A percentile compares a stretch with the other conserved stretches of the same genome.
Conservation (phyloP, 30 jellyfish, hydroid and myxozoan genomes). For the Cassiopea andromeda region DNA sequence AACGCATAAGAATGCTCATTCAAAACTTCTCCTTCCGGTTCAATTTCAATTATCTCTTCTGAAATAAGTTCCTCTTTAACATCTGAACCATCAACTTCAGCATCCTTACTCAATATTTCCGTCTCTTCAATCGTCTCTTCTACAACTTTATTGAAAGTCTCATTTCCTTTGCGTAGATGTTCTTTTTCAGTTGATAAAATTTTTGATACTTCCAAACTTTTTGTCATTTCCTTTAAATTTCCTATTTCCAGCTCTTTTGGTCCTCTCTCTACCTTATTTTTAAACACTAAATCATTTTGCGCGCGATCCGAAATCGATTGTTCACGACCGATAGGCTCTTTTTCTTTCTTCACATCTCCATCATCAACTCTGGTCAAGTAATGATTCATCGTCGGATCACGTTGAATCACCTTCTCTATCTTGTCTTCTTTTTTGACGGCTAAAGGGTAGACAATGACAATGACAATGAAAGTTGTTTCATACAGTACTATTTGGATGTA, state of each 20-base stretch:
- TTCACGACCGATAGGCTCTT: not conserved
- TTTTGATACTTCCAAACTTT: not conserved
- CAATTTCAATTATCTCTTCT: conserved; percentile 58
- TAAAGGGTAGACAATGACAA: not conserved
- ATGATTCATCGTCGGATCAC: conserved; percentile 27
- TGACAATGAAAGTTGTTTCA: too few relatives aligned
- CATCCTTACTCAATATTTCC: conserved; percentile 20
- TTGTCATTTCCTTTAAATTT: not conserved
- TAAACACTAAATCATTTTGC: not conserved
- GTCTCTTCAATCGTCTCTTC: conserved; percentile 43
- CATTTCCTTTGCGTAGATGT: not conserved
- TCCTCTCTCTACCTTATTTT: not conserved
- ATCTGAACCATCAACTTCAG: conserved; percentile 29
- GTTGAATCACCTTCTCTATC: conserved; percentile 17
- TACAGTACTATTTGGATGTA: too few relatives aligned
- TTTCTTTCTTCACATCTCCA: conserved; percentile 1
- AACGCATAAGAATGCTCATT: conserved; percentile 65
- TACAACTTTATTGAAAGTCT: conserved; percentile 21
- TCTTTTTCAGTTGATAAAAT: not conserved
- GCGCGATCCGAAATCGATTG: not conserved
- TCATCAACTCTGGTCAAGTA: conserved; percentile 26
- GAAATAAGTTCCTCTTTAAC: conserved; percentile 58
- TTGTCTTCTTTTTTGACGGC: conserved; percentile 42
- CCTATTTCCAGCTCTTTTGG: not conserved
- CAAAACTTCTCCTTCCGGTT: conserved; percentile 65